These are phyloP conservation scores for Orthosia gracilis DNA, from an alignment of 2,888 invertebrate species.

Conservation along the genomic window DNA sequence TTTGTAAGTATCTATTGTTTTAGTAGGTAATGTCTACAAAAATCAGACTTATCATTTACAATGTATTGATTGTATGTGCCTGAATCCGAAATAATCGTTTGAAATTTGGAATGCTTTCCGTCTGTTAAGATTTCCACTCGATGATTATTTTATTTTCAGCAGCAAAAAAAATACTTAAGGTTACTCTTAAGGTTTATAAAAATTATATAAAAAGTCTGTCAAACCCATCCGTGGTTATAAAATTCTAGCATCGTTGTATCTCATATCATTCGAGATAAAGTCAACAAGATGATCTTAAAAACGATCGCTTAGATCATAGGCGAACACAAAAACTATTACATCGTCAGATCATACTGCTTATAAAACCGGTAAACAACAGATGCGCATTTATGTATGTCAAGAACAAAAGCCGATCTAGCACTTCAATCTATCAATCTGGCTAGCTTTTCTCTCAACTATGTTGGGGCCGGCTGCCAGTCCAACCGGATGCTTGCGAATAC, in stretches of 20 bases:
- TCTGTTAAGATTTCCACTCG: too few species aligned
- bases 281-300: not conserved
- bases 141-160: too few species aligned
- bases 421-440: constrained; percentile 13
- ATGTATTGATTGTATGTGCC: too few species aligned
- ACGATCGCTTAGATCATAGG: not conserved
- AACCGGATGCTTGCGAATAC: not conserved
- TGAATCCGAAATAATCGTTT: too few species aligned
- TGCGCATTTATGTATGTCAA: constrained; percentile 44
- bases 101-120: too few species aligned
- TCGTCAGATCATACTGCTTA: not conserved
- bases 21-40: not conserved
- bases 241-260: too few species aligned
- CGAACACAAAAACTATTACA: not conserved
- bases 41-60: not conserved
- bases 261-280: not conserved
- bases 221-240: too few species aligned
- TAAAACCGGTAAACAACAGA: constrained; percentile 35
- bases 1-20: constrained; percentile 41
- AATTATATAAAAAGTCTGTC: too few species aligned
- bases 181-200: not conserved
- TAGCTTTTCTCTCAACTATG: not conserved
- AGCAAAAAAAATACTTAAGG: not conserved
- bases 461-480: not conserved
- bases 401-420: constrained; percentile 17